Percentiles rank a stretch among this genome's conserved stretches.
Conservation (phyloP, 53 echinoderm and acorn worm genomes). For the Holothuria scabra region DNA sequence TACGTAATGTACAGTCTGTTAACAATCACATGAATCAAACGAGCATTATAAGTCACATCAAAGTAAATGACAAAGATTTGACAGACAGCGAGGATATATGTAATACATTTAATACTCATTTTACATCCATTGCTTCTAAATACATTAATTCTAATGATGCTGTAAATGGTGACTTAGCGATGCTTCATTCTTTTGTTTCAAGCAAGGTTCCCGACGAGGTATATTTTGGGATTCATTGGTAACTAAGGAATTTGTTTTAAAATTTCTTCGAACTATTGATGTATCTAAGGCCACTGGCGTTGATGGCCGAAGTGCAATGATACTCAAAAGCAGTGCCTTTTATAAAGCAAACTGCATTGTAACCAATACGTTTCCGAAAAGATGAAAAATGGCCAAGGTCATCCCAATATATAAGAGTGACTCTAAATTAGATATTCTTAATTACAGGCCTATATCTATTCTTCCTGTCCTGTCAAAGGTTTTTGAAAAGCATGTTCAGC, state of each 20-base stretch:
- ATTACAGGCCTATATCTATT: too few species aligned
- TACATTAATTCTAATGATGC: too few species aligned
- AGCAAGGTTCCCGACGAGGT: too few species aligned
- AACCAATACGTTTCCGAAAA: not conserved
- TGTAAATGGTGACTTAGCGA: too few species aligned
- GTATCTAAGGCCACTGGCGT: too few species aligned
- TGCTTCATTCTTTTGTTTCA: not conserved
- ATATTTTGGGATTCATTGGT: too few species aligned
- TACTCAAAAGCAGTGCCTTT: slow-evolving; percentile 26
- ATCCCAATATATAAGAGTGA: slow-evolving; percentile 19
- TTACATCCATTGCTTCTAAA: not conserved
- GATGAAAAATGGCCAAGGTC: slow-evolving; percentile 23
- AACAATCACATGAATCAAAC: not conserved
- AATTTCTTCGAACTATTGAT: too few species aligned
- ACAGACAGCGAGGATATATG: slow-evolving; percentile 19
- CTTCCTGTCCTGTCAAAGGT: too few species aligned
- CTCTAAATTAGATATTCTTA: too few species aligned
- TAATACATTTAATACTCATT: not conserved
- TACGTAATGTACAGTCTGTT: not conserved
- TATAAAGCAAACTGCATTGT: not conserved
- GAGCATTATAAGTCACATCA: slow-evolving; percentile 13
- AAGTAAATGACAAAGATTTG: too few species aligned
- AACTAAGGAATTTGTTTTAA: too few species aligned
- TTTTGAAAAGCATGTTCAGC: too few species aligned
- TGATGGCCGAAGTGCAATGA: not conserved